Conservation (phyloP, 2,888 invertebrate species). For the Apotomis capreana region DNA sequence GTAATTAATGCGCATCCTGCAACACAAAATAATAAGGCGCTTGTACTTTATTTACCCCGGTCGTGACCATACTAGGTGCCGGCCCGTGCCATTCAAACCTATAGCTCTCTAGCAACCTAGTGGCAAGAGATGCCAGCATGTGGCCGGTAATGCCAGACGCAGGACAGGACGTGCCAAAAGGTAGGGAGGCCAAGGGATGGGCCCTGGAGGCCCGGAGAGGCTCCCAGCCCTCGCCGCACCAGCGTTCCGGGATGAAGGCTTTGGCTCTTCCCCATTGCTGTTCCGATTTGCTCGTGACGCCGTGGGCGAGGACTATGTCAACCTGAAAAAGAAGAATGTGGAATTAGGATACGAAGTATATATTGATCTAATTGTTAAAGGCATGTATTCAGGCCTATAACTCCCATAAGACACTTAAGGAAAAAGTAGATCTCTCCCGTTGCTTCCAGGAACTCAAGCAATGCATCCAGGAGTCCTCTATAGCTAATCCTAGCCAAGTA, state of each 20-base stretch:
- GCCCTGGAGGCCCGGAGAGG: slow-evolving; percentile 68
- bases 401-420: no score
- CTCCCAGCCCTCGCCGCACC: slow-evolving; percentile 68
- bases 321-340: slow-evolving; percentile 55
- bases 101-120: slow-evolving; percentile 67
- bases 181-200: slow-evolving; percentile 66
- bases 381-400: no score
- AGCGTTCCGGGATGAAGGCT: slow-evolving; percentile 74
- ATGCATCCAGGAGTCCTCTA: no score
- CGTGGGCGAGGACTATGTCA: slow-evolving; percentile 76
- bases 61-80: slow-evolving; percentile 59
- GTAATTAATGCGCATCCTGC: slow-evolving; percentile 66
- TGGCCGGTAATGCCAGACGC: slow-evolving; percentile 63
- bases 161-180: slow-evolving; percentile 72
- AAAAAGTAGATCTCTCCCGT: no score
- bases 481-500: no score
- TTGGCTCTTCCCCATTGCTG: slow-evolving; percentile 71
- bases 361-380: neutral
- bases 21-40: slow-evolving; percentile 74
- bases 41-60: slow-evolving; percentile 70
- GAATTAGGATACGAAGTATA: neutral
- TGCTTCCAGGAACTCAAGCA: no score
- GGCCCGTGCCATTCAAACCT: slow-evolving; percentile 79
- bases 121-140: slow-evolving; percentile 64
- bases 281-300: slow-evolving; percentile 70